These are phyloP conservation scores for Falcunculus frontatus DNA, from an alignment of 2,113 vertebrate genomes.

Conservation along the genomic window DNA sequence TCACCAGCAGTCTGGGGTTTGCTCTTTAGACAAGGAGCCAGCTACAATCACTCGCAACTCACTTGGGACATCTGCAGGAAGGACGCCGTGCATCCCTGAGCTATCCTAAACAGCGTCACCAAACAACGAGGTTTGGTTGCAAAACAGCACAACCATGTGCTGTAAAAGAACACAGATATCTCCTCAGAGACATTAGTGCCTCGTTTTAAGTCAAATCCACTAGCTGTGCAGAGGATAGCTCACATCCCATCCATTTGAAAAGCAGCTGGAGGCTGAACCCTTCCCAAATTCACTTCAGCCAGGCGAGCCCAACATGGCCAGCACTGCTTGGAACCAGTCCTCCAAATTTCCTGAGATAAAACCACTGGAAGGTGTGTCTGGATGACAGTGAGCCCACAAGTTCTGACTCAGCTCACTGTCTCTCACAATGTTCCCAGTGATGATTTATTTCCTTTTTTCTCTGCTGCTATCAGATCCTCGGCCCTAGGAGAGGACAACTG, in stretches of 20 bases:
- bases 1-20: no score
- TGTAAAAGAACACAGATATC: background rate
- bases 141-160: background rate
- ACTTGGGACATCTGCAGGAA: no score
- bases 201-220: background rate
- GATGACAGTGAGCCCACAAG: background rate
- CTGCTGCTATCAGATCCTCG: background rate
- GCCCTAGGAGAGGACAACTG: accelerated
- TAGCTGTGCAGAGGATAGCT: background rate
- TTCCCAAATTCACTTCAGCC: background rate
- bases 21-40: no score
- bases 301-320: background rate
- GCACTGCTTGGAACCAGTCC: background rate
- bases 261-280: background rate
- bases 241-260: background rate
- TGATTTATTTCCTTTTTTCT: background rate
- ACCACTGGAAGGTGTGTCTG: background rate
- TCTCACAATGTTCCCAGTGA: background rate
- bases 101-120: no score
- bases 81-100: no score
- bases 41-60: no score
- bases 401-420: background rate
- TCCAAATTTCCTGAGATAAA: background rate
- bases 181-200: background rate
- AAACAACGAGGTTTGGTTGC: background rate